Percentiles rank a stretch among this genome's conserved stretches.
These are phyloP conservation scores for Lepus americanus DNA, from an alignment of 2,113 vertebrate species.

Conservation along the genomic window DNA sequence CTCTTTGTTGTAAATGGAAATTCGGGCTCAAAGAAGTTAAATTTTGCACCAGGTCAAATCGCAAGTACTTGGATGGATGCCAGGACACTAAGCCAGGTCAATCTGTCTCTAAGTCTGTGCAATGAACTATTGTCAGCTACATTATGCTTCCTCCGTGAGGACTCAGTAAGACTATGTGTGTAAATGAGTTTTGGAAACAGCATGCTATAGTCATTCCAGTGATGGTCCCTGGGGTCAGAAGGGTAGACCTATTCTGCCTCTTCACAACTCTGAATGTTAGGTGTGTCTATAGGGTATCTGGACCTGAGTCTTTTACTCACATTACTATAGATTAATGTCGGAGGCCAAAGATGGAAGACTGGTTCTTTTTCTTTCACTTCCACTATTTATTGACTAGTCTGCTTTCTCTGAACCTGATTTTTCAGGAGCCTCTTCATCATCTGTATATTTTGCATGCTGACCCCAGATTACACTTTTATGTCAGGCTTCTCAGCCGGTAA, in stretches of 20 bases:
- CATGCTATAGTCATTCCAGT: background rate
- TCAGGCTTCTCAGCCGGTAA: background rate
- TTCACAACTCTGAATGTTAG: background rate
- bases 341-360: background rate
- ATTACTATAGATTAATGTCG: background rate
- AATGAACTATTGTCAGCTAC: background rate
- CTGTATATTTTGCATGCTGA: background rate
- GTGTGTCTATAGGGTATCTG: background rate
- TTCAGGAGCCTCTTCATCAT: background rate
- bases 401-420: background rate
- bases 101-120: background rate
- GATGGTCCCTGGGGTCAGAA: background rate
- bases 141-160: background rate
- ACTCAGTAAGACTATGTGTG: conserved; percentile 33
- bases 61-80: background rate
- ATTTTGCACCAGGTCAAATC: background rate
- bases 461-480: background rate
- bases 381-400: background rate
- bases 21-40: background rate
- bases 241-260: background rate
- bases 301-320: background rate
- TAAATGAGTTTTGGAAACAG: conserved; percentile 5
- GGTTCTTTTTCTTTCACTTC: background rate
- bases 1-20: background rate
- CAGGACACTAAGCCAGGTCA: conserved; percentile 20